Base-by-base conservation (phyloP, 2,113 vertebrate genomes). In the Rhineura floridana region DNA sequence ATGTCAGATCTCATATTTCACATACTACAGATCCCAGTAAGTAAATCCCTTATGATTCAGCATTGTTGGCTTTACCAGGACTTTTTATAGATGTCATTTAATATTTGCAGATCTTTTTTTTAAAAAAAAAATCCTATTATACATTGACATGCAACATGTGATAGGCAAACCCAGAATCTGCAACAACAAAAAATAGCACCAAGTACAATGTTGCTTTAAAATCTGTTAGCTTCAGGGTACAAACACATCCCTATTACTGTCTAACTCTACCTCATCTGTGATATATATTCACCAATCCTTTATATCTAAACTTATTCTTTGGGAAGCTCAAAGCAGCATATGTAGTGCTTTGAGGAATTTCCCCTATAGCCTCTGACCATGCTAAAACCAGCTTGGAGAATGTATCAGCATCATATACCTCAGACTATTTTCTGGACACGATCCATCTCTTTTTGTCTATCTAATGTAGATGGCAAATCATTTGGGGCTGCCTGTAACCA, bases 21-120 rank as follows among this genome's bases (percentile, higher is more conserved):
- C 1, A 88, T 65, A 9, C 30, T 69, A 19, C 33, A 88, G 7
- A 0, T 0, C 67, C 86, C 55, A 42, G 19, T 10, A 55, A 89
- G 50, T 39, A 94, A 91, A 46, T 3, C 17, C 81, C 55, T 86
- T 90, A 75, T 36, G 69, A 80, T 39, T 48, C 52, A 46, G 81
- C 55, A 84, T 42, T 6, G 0, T 72, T 2, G 5, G 6, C 39
- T 92, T 46, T 83, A 36, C 44, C 1, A 50, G 33, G 55, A 78
- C 19, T 28, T 78, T 63, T 80, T 19, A 46, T 48, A 81, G 87
- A 73, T 17, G 23, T 44, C 2, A n/a, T 67, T 11, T 77, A 77
- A 44, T 21, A 65, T 19, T 78, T 82, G 15, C 39, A 91, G 87
- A 80, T 78, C n/a, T 70, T 70, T 67, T 30, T 73, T 73, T 23